Percentiles rank a stretch among this genome's conserved stretches.
phyloP scores from a whole-genome alignment of 2,113 vertebrate species.

The Hydrolagus affinis region DNA sequence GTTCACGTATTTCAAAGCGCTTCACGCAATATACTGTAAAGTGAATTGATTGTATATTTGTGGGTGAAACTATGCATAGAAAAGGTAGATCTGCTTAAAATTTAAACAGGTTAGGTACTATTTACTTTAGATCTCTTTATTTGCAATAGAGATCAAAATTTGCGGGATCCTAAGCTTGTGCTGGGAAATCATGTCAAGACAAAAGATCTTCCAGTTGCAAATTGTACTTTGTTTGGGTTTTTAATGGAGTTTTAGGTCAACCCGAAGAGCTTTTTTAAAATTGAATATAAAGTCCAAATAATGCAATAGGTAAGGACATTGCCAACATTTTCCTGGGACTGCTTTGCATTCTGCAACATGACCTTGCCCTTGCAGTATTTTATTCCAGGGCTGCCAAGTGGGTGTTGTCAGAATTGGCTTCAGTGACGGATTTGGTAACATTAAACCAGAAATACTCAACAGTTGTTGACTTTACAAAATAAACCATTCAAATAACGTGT shows the following conservation, averaged over 20 bases:
- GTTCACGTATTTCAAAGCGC: no score
- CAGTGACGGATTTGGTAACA: slow-evolving; percentile 22
- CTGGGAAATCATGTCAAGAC: no score
- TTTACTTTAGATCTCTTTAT: no score
- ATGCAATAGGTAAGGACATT: background rate
- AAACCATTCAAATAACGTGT: slow-evolving; percentile 43
- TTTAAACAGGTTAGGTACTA: no score
- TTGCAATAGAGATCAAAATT: no score
- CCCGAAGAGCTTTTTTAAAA: background rate
- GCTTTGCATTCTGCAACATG: background rate
- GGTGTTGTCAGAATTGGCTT: slow-evolving; percentile 30
- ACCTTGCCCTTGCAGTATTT: slow-evolving; percentile 8
- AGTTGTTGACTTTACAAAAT: slow-evolving; percentile 32
- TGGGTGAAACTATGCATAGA: no score
- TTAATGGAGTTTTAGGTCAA: background rate
- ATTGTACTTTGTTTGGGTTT: no score
- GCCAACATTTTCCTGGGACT: background rate
- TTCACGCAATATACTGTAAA: no score
- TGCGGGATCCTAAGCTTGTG: no score
- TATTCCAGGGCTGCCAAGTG: slow-evolving; percentile 13
- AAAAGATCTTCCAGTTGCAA: background rate
- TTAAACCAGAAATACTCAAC: slow-evolving; percentile 30
- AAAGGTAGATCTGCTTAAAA: no score
- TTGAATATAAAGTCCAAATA: background rate
- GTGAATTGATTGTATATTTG: no score